Base-by-base conservation (phyloP, 2,888 invertebrate species). In the Noctua comes region DNA sequence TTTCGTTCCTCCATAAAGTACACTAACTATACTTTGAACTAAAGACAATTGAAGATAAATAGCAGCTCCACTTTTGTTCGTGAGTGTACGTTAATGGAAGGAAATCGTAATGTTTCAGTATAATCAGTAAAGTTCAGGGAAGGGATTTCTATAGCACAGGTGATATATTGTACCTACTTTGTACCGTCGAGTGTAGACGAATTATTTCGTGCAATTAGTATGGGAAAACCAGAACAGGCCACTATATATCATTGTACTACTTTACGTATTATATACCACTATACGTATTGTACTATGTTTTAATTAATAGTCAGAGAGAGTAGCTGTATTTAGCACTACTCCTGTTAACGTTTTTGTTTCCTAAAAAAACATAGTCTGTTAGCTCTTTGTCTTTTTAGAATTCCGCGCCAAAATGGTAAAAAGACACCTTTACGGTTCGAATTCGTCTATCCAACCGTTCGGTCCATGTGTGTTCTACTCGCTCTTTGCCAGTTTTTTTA, bases 11-110 rank as follows among this genome's bases (percentile, higher is more conserved):
- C 21, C 51, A 62, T 46, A n/a, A 79, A 62, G 48, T 79, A 66
- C 31, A 27, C 31, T 68, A 68, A 69, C 65, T 27, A 65, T 18
- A 70, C 75, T 66, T 70, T 59, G 27, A 62, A 40, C 40, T 40
- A 31, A 40, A 54, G 1, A 81, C 51, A 81, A 80, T 62, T 71
- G 68, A 81, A 54, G 68, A 81, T 76, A 70, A 80, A 76, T 81
- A 57, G 54, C 46, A 68, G n/a, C 13, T 31, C 6, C 27, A 71
- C 70, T 68, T 71, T 68, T 36, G 76, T 68, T 54, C 21, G n/a
- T 54, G 46, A 62, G 59, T 76, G 46, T 62, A 71, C 27, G 8
- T 1, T 51, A 62, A 62, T 76, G 51, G 66, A 27, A 27, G 51
- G 24, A n/a, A 54, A 68, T 75, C 11, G 51, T 70, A 40, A 68